phyloP scores from a whole-genome alignment of 2,888 invertebrate species.

The Augochlorella aurata region DNA sequence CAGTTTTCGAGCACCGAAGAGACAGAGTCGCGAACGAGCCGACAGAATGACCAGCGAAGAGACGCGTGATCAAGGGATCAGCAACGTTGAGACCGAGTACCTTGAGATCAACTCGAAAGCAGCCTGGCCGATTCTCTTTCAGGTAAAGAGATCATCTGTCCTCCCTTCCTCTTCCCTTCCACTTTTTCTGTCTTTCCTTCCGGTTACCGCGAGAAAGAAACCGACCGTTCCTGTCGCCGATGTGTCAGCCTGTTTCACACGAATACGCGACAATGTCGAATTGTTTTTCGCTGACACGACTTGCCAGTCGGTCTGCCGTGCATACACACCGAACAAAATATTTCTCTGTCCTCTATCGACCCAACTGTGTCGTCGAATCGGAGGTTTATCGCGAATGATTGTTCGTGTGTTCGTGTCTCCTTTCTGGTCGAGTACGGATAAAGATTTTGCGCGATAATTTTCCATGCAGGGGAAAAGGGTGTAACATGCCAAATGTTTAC shows the following conservation, averaged over 20 bases:
- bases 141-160: conserved; percentile 83
- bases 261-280: conserved; percentile 27
- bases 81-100: conserved; percentile 89
- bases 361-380: not conserved
- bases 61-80: conserved; percentile 72
- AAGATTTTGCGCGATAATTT: conserved; percentile 2
- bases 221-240: conserved; percentile 20
- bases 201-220: conserved; percentile 43
- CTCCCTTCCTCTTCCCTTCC: conserved; percentile 28
- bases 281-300: conserved; percentile 43
- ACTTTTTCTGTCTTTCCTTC: conserved; percentile 45
- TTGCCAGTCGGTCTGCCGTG: not conserved
- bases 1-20: conserved; percentile 50
- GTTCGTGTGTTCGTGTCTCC: conserved; percentile 16
- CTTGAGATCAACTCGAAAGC: conserved; percentile 87
- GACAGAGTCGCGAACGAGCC: conserved; percentile 46
- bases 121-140: conserved; percentile 88
- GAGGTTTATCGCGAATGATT: conserved; percentile 10
- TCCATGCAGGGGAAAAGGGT: not conserved
- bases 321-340: conserved; percentile 10
- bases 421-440: not conserved
- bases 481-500: conserved; percentile 16
- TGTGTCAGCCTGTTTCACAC: conserved; percentile 38
- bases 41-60: conserved; percentile 71
- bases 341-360: not conserved